Base-by-base conservation (phyloP, 2,888 invertebrate genomes). In the Cyaniris semiargus region DNA sequence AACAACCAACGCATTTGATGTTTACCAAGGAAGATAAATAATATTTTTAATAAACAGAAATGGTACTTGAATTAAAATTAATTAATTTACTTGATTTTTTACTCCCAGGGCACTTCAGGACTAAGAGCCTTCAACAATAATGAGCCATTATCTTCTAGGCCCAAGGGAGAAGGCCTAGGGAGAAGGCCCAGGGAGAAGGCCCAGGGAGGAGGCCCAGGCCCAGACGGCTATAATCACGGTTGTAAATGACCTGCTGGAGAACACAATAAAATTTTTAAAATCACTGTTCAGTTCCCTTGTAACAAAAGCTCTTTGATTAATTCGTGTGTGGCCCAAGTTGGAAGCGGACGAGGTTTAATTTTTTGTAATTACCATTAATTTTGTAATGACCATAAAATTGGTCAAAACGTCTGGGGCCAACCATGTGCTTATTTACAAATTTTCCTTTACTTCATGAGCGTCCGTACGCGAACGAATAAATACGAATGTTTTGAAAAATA, bases 271-370 rank as follows among this genome's bases (percentile, higher is more conserved):
- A 21, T 5, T 21, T 71, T 70, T 38, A 71, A 71, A 71, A 71
- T 71, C 34, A 7, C 3, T 38, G 34, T 21, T 38, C 34, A 38
- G 71, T n/a, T 71, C 18, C 18, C 7, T 86, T 86, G 85, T 83
- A 82, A 83, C 83, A 77, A 84, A 84, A 85, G 85, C 85, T 84
- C 85, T 86, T 84, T 84, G 85, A 85, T 83, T 79, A 81, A 76
- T 81, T 81, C 60, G 38, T 71, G 78, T 76, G n/a, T 80, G 81
- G 84, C 70, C 6, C 78, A 80, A 80, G 79, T 27, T 44, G 76
- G 0, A 48, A 44, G 71, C 8, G 18, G 13, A 27, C 6, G 66
- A 1, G 15, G 6, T 15, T 6, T 27, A 1, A 18, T 27, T 66
- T 31, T 15, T 66, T 3, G n/a, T n/a, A n/a, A n/a, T n/a, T n/a